A percentile compares a stretch with the other conserved stretches of the same genome.
These are phyloP conservation scores for Zosterops pallidus DNA, from an alignment of 2,113 vertebrate genomes.

Conservation along the genomic window DNA sequence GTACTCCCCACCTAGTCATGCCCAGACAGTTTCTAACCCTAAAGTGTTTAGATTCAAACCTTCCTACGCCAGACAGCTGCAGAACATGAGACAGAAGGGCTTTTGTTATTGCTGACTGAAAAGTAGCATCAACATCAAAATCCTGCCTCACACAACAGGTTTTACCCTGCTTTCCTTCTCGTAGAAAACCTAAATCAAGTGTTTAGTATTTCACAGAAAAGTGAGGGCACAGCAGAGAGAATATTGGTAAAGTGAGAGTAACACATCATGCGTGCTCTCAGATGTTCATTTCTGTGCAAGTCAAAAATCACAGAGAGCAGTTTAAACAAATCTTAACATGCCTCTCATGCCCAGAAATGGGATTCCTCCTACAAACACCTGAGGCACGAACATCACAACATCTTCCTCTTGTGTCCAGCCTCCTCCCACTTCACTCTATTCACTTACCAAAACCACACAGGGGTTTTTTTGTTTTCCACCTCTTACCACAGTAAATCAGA, in stretches of 20 bases:
- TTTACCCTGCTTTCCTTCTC: not conserved
- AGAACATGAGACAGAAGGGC: not conserved
- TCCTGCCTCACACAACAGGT: not conserved
- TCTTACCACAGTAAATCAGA: slow-evolving; percentile 1
- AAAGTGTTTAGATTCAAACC: not conserved
- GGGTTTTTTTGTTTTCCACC: not conserved
- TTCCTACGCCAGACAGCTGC: not conserved
- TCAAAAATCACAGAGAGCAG: slow-evolving; percentile 20
- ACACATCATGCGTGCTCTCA: not conserved
- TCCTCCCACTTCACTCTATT: not conserved
- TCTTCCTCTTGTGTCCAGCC: not conserved
- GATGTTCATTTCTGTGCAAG: not conserved
- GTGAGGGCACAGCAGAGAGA: not conserved
- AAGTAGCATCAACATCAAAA: not conserved
- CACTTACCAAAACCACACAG: not conserved
- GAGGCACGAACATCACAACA: slow-evolving; percentile 11
- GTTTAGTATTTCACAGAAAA: not conserved
- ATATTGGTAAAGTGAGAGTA: not conserved
- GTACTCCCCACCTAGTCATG: not conserved
- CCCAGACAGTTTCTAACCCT: not conserved
- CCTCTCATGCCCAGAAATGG: slow-evolving; percentile 37
- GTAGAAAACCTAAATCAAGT: not conserved
- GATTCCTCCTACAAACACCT: slow-evolving; percentile 49
- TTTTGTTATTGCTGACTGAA: not conserved
- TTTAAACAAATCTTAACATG: slow-evolving; percentile 46